Evolutionary conservation across 2,888 invertebrate species (phyloP), one percentile per base, ranked within the genome.

Genomic region (Abrostola triplasia): DNA sequence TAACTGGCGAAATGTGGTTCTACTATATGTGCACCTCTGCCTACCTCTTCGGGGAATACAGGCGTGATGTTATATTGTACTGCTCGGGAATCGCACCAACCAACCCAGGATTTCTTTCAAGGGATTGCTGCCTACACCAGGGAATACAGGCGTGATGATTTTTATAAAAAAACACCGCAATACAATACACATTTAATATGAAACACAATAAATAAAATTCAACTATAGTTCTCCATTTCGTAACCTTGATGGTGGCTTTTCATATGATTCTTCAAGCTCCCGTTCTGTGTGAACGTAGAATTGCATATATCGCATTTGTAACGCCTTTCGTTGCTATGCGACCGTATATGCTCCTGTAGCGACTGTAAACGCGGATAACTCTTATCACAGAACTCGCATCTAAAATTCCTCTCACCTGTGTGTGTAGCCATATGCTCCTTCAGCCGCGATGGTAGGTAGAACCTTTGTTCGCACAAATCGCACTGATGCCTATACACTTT

Each of bases 361-460:
- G 95, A 95, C 44, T 95, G 95, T 5, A 95, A 82, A 10, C 96
- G 89, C 0, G 96, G 95, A 65, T 96, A 96, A 6, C 93, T 92
- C 67, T 96, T 96, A 10, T 95, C 95, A 61, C 96, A 96, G 50
- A 93, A 92, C 13, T 95, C 93, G 69, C 96, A 96, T 0, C 94
- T 83, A 52, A 93, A 95, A 13, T 93, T 92, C 72, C 95, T 91
- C 35, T 95, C 95, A 0, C 95, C 93, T 0, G 95, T 95, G 54
- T 96, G 96, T 0, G 93, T 93, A 0, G 92, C 92, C 89, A 95
- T 93, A 53, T 95, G 95, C 5, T 95, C 90, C 35, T 91, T 91
- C 5, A 95, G 70, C 0, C 92, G 65, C 0, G 93, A 91, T 0
- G 95, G 95, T 0, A 93, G 70, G 51, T 94, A 95, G 64, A 95